phyloP scores from a whole-genome alignment of 2,113 vertebrate genomes.

The Probosciger aterrimus region DNA sequence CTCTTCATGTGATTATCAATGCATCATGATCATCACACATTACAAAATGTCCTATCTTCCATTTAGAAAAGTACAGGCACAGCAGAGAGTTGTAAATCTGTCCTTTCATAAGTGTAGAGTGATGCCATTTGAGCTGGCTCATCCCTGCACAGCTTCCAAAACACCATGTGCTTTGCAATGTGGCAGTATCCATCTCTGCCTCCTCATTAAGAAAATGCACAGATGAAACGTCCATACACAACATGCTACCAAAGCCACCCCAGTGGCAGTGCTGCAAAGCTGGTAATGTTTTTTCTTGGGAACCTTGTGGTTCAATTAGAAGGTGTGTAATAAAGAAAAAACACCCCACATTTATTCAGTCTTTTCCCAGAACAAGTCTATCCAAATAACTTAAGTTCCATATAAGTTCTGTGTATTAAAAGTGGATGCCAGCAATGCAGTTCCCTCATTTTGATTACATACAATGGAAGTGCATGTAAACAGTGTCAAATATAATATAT shows the following conservation, averaged over 20 bases:
- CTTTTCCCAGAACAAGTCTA: not conserved
- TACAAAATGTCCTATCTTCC: not conserved
- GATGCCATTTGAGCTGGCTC: slow-evolving; percentile 1
- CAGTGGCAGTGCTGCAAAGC: not conserved
- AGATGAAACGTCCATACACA: fast-evolving
- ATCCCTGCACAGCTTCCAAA: not conserved
- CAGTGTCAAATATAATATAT: not conserved
- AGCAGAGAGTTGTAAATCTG: not conserved
- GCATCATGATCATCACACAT: not conserved
- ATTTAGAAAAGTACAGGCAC: not conserved
- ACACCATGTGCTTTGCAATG: not conserved
- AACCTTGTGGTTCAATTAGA: not conserved
- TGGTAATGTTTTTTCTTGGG: not conserved
- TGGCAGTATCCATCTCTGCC: not conserved
- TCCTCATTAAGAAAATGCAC: not conserved
- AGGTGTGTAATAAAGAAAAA: not conserved
- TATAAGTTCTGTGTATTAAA: not conserved
- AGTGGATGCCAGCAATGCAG: not conserved
- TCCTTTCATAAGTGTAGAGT: not conserved
- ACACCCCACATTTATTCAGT: fast-evolving
- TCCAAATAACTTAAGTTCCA: not conserved
- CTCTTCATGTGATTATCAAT: not conserved
- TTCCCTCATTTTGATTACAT: not conserved
- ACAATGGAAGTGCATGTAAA: not conserved
- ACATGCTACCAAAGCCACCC: not conserved